phyloP scores from a whole-genome alignment of 2,113 vertebrate genomes.

The Parus major region DNA sequence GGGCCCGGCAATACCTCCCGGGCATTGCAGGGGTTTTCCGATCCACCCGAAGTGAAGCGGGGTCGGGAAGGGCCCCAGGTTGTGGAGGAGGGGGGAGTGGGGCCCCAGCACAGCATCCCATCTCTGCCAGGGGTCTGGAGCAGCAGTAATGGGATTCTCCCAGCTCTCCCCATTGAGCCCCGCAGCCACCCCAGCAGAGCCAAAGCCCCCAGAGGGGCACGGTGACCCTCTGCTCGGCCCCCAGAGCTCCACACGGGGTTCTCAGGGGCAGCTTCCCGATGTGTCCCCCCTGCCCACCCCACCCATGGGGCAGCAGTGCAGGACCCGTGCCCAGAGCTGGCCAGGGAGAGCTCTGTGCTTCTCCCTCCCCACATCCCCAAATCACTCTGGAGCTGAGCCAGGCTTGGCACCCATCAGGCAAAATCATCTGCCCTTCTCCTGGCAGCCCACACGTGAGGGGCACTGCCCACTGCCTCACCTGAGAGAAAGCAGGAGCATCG shows the following conservation, averaged over 20 bases:
- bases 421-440: background rate
- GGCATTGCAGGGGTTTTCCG: background rate
- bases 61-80: background rate
- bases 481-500: background rate
- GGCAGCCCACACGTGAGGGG: background rate
- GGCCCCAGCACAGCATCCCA: background rate
- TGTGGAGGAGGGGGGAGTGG: background rate
- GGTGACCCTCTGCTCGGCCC: background rate
- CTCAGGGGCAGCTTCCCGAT: rapidly evolving
- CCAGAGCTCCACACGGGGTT: background rate
- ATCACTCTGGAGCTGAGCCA: background rate
- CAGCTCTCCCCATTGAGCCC: background rate
- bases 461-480: background rate
- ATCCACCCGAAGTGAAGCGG: background rate
- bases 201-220: background rate
- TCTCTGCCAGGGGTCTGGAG: background rate
- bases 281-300: background rate
- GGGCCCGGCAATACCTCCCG: background rate
- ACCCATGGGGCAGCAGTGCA: rapidly evolving
- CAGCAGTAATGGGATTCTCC: background rate
- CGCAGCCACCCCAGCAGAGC: background rate
- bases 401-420: background rate
- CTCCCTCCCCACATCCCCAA: background rate
- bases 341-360: background rate
- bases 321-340: background rate